These are phyloP conservation scores for Eretmochelys imbricata DNA, from an alignment of 2,113 vertebrate genomes.

Conservation along the genomic window DNA sequence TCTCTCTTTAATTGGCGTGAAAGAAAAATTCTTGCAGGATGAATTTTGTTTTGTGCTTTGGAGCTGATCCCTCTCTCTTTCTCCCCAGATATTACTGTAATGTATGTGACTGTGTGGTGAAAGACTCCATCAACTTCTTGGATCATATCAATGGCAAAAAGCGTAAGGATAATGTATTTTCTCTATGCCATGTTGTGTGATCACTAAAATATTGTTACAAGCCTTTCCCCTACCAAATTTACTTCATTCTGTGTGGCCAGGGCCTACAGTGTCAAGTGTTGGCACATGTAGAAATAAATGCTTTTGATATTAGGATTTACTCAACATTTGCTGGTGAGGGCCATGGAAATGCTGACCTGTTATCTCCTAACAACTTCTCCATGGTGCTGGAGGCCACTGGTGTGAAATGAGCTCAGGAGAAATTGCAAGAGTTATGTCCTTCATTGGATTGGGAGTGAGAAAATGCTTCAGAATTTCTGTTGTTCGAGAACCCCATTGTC, in stretches of 20 bases:
- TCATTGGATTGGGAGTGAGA: background rate
- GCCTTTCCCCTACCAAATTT: background rate
- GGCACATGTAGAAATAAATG: rapidly evolving
- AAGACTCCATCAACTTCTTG: constrained; percentile 98
- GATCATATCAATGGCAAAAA: constrained; percentile 99
- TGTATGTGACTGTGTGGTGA: constrained; percentile 98
- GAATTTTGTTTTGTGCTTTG: background rate
- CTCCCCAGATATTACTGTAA: constrained; percentile 94
- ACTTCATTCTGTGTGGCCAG: background rate
- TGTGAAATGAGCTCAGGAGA: background rate
- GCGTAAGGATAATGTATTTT: constrained; percentile 84
- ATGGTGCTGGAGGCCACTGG: background rate
- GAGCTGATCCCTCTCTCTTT: background rate
- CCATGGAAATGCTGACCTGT: background rate
- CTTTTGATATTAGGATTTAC: background rate
- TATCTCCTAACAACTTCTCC: background rate
- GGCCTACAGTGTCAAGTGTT: rapidly evolving
- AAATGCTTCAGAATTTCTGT: rapidly evolving
- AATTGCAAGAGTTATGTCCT: background rate
- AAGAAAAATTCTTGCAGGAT: background rate
- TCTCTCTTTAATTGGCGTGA: background rate
- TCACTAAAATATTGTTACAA: background rate
- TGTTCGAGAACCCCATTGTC: rapidly evolving
- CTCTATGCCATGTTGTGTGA: background rate
- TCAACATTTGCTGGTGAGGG: background rate